These are phyloP conservation scores for Drosophila engyochracea DNA, from an alignment of 2,888 invertebrate genomes.

Conservation along the genomic window DNA sequence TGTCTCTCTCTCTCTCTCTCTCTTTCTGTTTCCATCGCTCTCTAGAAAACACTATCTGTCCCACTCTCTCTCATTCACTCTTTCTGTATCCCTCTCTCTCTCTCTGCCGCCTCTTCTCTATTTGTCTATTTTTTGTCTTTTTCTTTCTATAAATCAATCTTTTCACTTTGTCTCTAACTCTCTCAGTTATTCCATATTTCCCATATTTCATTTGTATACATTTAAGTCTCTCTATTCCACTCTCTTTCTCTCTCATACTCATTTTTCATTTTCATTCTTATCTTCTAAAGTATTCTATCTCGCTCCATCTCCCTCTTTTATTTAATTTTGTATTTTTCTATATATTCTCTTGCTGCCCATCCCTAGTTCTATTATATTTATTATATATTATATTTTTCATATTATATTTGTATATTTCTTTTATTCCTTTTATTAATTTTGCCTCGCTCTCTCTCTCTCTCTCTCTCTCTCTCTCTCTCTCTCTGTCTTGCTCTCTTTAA, in stretches of 20 bases:
- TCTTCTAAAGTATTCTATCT: background rate
- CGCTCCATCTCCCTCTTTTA: background rate
- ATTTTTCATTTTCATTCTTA: background rate
- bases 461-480: no score
- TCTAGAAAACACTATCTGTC: background rate
- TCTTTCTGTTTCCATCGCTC: background rate
- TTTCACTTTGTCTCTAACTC: background rate
- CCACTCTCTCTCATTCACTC: background rate
- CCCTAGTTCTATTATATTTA: no score
- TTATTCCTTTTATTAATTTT: background rate
- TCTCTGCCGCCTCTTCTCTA: background rate
- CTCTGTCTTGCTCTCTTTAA: background rate
- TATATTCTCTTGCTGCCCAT: background rate
- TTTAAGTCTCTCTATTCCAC: background rate
- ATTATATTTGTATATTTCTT: background rate
- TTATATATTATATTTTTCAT: no score
- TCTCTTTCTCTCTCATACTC: background rate
- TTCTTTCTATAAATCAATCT: background rate
- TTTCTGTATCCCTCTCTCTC: background rate
- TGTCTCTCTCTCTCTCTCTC: background rate
- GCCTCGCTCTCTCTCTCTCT: background rate
- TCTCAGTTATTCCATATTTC: background rate
- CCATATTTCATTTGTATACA: background rate
- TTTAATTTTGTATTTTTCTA: background rate
- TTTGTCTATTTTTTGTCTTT: background rate